Conservation (phyloP, 53 echinoderm and acorn worm species). For the Holothuria scabra region DNA sequence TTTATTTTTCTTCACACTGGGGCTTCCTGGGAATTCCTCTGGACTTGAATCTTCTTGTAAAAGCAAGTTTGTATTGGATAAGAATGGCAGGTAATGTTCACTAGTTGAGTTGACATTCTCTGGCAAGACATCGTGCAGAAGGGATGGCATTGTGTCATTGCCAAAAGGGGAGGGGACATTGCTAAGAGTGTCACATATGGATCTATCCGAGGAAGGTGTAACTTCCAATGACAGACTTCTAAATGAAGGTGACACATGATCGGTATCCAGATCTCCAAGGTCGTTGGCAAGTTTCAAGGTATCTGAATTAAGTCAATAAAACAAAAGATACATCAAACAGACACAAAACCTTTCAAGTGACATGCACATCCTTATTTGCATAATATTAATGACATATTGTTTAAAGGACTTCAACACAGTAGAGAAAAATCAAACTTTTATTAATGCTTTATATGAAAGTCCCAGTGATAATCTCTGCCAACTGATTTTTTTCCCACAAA, state of each 20-base stretch:
- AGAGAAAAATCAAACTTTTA: no score
- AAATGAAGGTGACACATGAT: conserved; percentile 8
- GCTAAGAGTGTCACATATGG: conserved; percentile 32
- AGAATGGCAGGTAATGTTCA: conserved; percentile 81
- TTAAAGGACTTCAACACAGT: no score
- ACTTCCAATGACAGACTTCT: conserved; percentile 16
- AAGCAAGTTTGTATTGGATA: conserved; percentile 90
- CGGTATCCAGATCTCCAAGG: neutral
- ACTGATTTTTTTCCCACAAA: no score
- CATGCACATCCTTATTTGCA: no score
- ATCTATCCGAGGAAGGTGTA: conserved; percentile 37
- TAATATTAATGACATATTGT: no score
- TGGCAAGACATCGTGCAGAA: conserved; percentile 58
- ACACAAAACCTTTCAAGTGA: no score
- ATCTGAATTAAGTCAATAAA: neutral
- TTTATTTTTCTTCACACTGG: conserved; percentile 16
- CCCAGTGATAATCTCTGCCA: no score
- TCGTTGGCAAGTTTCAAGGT: conserved; percentile 7
- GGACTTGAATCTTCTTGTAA: conserved; percentile 95
- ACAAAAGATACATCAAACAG: neutral
- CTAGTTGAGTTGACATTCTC: conserved; percentile 72
- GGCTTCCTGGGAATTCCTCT: conserved; percentile 56
- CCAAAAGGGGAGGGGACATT: conserved; percentile 17
- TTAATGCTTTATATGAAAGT: no score
- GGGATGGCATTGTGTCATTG: conserved; percentile 53